phyloP scores from a whole-genome alignment of 1,140 invertebrate species.

The Xylocopa sonorina region DNA sequence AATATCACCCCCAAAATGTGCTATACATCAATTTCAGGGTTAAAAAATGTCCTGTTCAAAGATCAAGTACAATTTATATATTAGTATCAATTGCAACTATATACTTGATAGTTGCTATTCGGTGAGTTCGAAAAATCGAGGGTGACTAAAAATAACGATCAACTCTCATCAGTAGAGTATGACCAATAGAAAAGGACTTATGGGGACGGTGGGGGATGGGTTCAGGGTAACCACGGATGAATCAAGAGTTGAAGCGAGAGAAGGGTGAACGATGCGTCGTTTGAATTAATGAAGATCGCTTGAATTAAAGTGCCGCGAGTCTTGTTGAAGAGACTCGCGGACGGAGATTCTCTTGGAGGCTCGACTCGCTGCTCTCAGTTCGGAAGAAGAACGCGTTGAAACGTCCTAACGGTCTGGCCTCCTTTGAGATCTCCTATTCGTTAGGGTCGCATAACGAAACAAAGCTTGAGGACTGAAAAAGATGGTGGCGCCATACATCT shows the following conservation, averaged over 20 bases:
- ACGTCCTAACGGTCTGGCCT: not conserved
- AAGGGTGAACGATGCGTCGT: constrained; percentile 21
- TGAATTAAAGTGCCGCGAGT: constrained; percentile 29
- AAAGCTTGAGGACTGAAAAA: not conserved
- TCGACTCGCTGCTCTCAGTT: not conserved
- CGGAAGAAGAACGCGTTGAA: not conserved
- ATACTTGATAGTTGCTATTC: too few species aligned
- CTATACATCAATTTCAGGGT: too few species aligned
- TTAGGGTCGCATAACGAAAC: not conserved
- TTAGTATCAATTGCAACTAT: too few species aligned
- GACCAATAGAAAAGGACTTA: constrained; percentile 42
- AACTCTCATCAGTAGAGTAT: constrained; percentile 3
- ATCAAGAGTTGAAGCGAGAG: not conserved
- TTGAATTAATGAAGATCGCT: constrained; percentile 49
- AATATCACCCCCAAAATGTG: too few species aligned
- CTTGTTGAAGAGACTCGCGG: not conserved
- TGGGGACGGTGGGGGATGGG: constrained; percentile 12
- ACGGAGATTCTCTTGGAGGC: constrained; percentile 11
- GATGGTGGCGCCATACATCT: not conserved
- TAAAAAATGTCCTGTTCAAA: too few species aligned
- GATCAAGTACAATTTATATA: too few species aligned
- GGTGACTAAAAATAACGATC: constrained; percentile 41
- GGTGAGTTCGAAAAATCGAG: not conserved
- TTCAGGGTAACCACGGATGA: not conserved
- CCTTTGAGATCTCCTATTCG: not conserved